These are phyloP conservation scores for Catharus fuscescens DNA, from an alignment of 2,113 vertebrate species.

Conservation along the genomic window DNA sequence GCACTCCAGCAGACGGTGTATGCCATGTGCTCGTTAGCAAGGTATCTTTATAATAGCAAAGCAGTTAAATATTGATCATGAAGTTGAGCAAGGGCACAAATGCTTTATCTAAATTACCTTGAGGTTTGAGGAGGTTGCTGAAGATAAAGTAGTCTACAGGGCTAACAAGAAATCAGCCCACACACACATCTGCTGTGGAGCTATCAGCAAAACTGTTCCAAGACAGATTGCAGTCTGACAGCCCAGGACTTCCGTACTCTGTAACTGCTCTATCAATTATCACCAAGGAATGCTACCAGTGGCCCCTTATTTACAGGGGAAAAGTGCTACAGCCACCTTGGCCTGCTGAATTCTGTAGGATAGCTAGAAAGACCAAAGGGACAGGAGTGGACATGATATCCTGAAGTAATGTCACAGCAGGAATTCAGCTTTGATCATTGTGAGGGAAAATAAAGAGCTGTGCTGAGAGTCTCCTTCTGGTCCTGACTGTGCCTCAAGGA, in stretches of 20 bases:
- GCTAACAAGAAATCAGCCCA: constrained; percentile 29
- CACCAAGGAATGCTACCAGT: not conserved
- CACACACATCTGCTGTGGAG: not conserved
- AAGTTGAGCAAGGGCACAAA: not conserved
- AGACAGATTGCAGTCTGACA: not conserved
- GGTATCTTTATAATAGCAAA: constrained; percentile 20
- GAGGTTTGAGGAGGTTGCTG: constrained; percentile 30
- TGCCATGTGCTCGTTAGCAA: not conserved
- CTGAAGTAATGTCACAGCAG: not conserved
- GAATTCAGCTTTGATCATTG: not conserved
- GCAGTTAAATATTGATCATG: constrained; percentile 43
- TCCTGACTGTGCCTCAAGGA: too few relatives aligned
- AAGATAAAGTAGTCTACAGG: constrained; percentile 28
- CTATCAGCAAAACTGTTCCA: not conserved
- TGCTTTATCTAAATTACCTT: constrained; percentile 57
- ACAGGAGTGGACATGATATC: not conserved
- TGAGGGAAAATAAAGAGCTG: not conserved
- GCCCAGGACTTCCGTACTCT: not conserved
- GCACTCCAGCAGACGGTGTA: not conserved
- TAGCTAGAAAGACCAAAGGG: not conserved
- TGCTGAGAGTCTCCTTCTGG: not conserved
- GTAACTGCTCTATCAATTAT: not conserved
- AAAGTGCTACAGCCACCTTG: not conserved
- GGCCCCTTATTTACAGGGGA: not conserved
- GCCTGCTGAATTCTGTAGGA: not conserved